phyloP scores from a whole-genome alignment of 1,140 invertebrate genomes.

The Drosophila paulistorum region DNA sequence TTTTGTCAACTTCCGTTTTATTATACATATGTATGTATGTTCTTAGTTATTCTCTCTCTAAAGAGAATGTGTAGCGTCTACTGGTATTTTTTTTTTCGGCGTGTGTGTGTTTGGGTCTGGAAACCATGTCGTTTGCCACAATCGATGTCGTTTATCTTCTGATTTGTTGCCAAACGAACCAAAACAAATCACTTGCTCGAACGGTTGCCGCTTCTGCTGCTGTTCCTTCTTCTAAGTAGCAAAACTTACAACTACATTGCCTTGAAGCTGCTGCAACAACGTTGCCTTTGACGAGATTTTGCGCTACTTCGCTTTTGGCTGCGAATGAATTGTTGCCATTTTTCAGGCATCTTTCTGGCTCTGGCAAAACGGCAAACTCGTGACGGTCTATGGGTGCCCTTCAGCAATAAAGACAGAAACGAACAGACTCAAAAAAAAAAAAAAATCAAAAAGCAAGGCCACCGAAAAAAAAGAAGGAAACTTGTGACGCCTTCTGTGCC shows the following conservation, averaged over 20 bases:
- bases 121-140: slow-evolving; percentile 69
- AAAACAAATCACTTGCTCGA: slow-evolving; percentile 80
- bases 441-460: slow-evolving; percentile 34
- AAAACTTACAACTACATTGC: slow-evolving; percentile 44
- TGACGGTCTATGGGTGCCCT: slow-evolving; percentile 40
- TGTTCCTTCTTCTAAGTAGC: not conserved
- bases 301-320: slow-evolving; percentile 38
- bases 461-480: slow-evolving; percentile 36
- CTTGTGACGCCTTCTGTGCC: slow-evolving; percentile 47
- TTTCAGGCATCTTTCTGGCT: slow-evolving; percentile 67
- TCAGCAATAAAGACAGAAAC: slow-evolving; percentile 49
- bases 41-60: slow-evolving; percentile 30
- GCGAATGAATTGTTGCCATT: slow-evolving; percentile 79
- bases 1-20: slow-evolving; percentile 1
- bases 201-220: slow-evolving; percentile 26
- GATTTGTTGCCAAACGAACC: slow-evolving; percentile 79
- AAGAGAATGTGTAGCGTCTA: slow-evolving; percentile 25
- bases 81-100: slow-evolving; percentile 27
- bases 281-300: slow-evolving; percentile 50
- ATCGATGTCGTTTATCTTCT: slow-evolving; percentile 81
- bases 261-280: slow-evolving; percentile 48
- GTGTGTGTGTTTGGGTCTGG: slow-evolving; percentile 17
- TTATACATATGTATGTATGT: not conserved
- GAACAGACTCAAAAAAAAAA: not conserved
- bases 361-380: slow-evolving; percentile 32